A percentile compares a stretch with the other conserved stretches of the same genome.
Conservation (phyloP, 2,888 invertebrate genomes). For the Monopis laevigella region DNA sequence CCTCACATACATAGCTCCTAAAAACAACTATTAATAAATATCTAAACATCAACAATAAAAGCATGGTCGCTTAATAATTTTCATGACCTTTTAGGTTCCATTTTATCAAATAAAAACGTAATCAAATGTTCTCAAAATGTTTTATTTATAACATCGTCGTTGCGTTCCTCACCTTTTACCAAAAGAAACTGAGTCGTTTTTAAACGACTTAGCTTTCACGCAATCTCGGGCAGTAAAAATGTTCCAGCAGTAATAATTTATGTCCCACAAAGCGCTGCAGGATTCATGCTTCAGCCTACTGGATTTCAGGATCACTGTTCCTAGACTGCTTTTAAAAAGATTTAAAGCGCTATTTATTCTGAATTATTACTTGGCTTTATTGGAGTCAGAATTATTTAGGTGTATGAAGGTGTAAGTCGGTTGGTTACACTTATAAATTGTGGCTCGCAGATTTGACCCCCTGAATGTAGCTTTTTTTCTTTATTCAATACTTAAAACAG, state of each 20-base stretch:
- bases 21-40: too few species aligned
- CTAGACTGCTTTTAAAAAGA: conserved; percentile 6
- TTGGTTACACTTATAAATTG: too few species aligned
- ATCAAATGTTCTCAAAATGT: conserved; percentile 30
- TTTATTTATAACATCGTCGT: conserved; percentile 25
- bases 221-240: conserved; percentile 44
- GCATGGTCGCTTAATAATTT: too few species aligned
- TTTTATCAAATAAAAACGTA: conserved; percentile 28
- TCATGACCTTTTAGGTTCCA: too few species aligned
- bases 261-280: conserved; percentile 21
- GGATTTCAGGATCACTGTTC: conserved; percentile 7
- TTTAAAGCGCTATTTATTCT: conserved; percentile 8
- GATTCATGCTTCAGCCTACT: conserved; percentile 6
- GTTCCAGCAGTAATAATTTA: conserved; percentile 38
- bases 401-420: too few species aligned
- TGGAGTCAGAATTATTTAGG: too few species aligned
- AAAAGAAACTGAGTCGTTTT: conserved; percentile 41
- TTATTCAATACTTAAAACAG: too few species aligned
- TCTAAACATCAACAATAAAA: too few species aligned
- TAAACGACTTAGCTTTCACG: conserved; percentile 49
- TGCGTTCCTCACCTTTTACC: conserved; percentile 40
- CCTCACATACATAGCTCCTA: too few species aligned
- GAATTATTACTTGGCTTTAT: too few species aligned
- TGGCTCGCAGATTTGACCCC: too few species aligned
- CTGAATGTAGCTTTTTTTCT: too few species aligned